Evolutionary conservation across 2,888 invertebrate genomes (phyloP).

Genomic region (Eilema depressum): DNA sequence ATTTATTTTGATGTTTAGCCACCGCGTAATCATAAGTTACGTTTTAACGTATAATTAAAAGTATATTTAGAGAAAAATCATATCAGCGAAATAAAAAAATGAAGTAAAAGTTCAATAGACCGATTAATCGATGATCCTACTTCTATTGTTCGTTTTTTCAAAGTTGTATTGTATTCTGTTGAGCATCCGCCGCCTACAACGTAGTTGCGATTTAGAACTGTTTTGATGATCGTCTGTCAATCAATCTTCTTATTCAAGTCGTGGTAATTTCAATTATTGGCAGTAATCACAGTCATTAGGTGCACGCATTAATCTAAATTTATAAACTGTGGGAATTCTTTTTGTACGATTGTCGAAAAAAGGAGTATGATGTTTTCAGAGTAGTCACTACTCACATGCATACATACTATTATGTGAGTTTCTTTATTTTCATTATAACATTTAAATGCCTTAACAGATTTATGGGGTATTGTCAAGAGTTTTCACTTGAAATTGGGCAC

Average conservation of each 20-base stretch:
- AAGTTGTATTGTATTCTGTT: slow-evolving; percentile 36
- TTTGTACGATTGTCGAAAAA: neutral
- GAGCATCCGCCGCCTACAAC: slow-evolving; percentile 28
- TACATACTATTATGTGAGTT: too few relatives aligned
- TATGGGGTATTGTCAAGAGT: too few relatives aligned
- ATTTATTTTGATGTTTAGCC: slow-evolving; percentile 79
- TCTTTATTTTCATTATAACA: too few relatives aligned
- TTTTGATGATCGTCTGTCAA: slow-evolving; percentile 49
- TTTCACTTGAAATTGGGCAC: too few relatives aligned
- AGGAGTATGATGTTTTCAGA: neutral
- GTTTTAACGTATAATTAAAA: slow-evolving; percentile 76
- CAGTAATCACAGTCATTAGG: slow-evolving; percentile 4
- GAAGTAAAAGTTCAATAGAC: slow-evolving; percentile 69
- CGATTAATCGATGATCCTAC: slow-evolving; percentile 70
- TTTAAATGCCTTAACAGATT: too few relatives aligned
- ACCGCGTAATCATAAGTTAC: slow-evolving; percentile 77
- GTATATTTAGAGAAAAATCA: slow-evolving; percentile 63
- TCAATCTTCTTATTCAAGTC: slow-evolving; percentile 24
- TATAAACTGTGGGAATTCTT: slow-evolving; percentile 7
- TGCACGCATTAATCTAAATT: neutral
- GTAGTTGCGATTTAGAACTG: slow-evolving; percentile 20
- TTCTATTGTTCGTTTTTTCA: slow-evolving; percentile 55
- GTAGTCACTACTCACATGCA: neutral
- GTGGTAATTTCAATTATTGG: neutral
- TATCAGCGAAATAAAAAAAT: neutral